Percentiles rank a stretch among this genome's conserved stretches.
Conservation (phyloP, 2,797 vertebrate species). For the Brotula barbata region DNA sequence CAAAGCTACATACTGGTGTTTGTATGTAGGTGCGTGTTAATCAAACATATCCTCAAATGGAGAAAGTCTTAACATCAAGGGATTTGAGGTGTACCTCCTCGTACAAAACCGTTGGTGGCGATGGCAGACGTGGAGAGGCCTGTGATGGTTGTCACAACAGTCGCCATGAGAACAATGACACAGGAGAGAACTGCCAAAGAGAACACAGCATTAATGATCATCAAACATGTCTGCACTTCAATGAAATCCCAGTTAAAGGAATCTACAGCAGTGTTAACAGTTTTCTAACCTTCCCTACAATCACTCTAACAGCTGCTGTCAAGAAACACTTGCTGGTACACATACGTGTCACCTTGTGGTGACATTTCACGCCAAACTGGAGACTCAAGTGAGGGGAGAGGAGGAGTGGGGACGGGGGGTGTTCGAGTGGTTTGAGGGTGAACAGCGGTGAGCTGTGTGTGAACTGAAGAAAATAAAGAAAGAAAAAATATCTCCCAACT, state of each 20-base stretch:
- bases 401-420: neutral
- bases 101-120: constrained; percentile 97
- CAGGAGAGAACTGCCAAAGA: constrained; percentile 84
- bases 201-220: neutral
- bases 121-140: constrained; percentile 97
- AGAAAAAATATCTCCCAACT: too few relatives aligned
- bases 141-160: constrained; percentile 96
- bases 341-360: constrained; percentile 43
- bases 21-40: too few relatives aligned
- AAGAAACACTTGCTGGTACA: constrained; percentile 25
- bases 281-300: constrained; percentile 13
- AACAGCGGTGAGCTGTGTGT: constrained; percentile 23
- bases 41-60: too few relatives aligned
- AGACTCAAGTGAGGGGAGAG: constrained; percentile 30
- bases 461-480: constrained; percentile 36
- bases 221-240: neutral
- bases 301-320: constrained; percentile 24
- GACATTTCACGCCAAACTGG: constrained; percentile 65
- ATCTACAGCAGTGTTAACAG: constrained; percentile 22
- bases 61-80: neutral
- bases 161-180: constrained; percentile 91
- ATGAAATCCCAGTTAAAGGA: constrained; percentile 17
- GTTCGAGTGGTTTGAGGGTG: too few relatives aligned
- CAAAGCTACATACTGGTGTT: too few relatives aligned
- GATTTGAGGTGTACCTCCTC: constrained; percentile 86